These are phyloP conservation scores for Rhopalosiphum padi DNA, from an alignment of 1,140 invertebrate species.

Conservation along the genomic window DNA sequence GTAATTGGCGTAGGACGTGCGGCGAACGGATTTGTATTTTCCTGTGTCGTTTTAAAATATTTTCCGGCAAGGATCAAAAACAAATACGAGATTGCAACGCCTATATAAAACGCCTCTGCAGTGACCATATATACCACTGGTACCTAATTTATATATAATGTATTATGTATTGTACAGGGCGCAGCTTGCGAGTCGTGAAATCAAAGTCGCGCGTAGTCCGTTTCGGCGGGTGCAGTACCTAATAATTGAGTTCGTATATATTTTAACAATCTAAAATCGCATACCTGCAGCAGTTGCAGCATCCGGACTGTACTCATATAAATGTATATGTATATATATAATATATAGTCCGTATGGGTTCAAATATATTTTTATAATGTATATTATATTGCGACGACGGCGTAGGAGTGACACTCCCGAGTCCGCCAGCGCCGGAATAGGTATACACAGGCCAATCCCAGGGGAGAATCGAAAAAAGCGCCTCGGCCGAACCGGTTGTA, in stretches of 20 bases:
- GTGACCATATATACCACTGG: not conserved
- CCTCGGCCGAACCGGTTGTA: not conserved
- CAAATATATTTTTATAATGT: not conserved
- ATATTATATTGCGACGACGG: not conserved
- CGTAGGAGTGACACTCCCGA: constrained; percentile 56
- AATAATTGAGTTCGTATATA: not conserved
- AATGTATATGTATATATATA: too few species aligned
- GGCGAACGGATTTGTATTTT: not conserved
- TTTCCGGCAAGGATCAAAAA: not conserved
- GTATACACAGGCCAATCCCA: not conserved
- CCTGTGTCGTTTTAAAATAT: not conserved
- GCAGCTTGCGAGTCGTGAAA: not conserved
- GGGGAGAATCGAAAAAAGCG: not conserved
- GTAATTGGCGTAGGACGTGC: not conserved
- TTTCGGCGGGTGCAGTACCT: not conserved
- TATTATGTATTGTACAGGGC: not conserved
- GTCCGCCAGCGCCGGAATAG: too few species aligned
- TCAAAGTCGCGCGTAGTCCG: not conserved
- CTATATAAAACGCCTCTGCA: constrained; percentile 3
- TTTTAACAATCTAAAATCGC: not conserved
- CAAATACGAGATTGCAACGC: not conserved
- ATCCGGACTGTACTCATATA: not conserved
- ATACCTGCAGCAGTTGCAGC: not conserved
- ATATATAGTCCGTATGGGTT: not conserved
- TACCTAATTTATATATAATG: not conserved